A percentile compares a stretch with the other conserved stretches of the same genome.
phyloP scores from a whole-genome alignment of 1,140 invertebrate genomes.

The Lordiphosa clarofinis region DNA sequence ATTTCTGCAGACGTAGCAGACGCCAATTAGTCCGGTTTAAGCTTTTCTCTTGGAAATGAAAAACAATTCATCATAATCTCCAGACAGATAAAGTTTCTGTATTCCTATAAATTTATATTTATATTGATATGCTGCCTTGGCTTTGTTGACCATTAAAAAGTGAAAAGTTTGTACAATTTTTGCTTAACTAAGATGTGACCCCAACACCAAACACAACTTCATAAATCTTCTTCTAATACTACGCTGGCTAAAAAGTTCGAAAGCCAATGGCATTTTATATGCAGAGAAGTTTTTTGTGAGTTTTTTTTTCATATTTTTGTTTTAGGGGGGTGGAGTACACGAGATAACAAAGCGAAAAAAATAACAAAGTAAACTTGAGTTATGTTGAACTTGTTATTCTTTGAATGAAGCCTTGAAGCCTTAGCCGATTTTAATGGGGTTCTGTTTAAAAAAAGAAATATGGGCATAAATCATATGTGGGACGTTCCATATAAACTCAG shows the following conservation, averaged over 20 bases:
- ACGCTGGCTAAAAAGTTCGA: conserved; percentile 55
- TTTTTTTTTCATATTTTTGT: conserved; percentile 21
- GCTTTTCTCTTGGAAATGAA: conserved; percentile 27
- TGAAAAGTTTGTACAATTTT: conserved; percentile 60
- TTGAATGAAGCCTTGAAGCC: too few species aligned
- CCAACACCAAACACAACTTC: conserved; percentile 39
- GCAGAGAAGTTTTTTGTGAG: conserved; percentile 51
- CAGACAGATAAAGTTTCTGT: conserved; percentile 50
- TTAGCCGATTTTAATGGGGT: too few species aligned
- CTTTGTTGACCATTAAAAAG: conserved; percentile 64
- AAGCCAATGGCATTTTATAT: conserved; percentile 67
- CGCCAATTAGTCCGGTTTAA: conserved; percentile 39
- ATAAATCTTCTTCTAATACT: conserved; percentile 70
- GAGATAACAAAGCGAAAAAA: conserved; percentile 60
- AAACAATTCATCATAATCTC: conserved; percentile 73
- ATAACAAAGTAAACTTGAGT: conserved; percentile 13
- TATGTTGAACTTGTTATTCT: too few species aligned
- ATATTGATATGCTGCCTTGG: conserved; percentile 29
- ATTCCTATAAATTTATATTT: conserved; percentile 44
- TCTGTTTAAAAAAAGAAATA: too few species aligned
- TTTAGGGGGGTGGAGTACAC: neutral
- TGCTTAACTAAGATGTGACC: conserved; percentile 41
- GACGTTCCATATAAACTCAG: too few species aligned
- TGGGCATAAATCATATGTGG: too few species aligned
- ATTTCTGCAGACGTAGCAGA: too few species aligned